A percentile compares a stretch with the other conserved stretches of the same genome.
phyloP scores from a whole-genome alignment of 1,140 invertebrate species.

The Eciton burchellii region DNA sequence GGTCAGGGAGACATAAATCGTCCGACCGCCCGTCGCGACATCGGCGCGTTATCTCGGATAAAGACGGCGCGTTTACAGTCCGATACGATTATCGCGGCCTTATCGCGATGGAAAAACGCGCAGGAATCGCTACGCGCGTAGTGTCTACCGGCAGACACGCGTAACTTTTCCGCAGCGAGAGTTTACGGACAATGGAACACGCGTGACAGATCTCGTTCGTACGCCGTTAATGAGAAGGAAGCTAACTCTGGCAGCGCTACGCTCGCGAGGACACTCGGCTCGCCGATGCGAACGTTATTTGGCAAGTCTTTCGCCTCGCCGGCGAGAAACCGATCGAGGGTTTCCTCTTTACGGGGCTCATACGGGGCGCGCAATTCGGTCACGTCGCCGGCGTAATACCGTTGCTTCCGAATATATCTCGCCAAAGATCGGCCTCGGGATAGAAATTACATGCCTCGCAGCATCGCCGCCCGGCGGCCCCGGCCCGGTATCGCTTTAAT shows the following conservation, averaged over 20 bases:
- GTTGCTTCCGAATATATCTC: constrained; percentile 62
- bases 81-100: constrained; percentile 36
- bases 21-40: constrained; percentile 29
- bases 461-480: constrained; percentile 27
- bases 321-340: background rate
- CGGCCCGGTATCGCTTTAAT: constrained; percentile 74
- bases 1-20: constrained; percentile 37
- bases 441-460: constrained; percentile 73
- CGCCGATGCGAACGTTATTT: background rate
- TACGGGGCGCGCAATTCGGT: background rate
- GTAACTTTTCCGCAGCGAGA: background rate
- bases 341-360: background rate
- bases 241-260: constrained; percentile 4
- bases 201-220: constrained; percentile 38
- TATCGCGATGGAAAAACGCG: constrained; percentile 31
- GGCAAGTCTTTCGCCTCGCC: background rate
- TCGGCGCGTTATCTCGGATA: constrained; percentile 46
- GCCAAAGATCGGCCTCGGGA: constrained; percentile 60
- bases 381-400: constrained; percentile 32
- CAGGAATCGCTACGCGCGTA: constrained; percentile 7
- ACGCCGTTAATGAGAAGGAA: background rate
- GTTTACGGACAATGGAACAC: constrained; percentile 5
- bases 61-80: constrained; percentile 24
- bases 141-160: background rate
- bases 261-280: background rate